A percentile compares a stretch with the other conserved stretches of the same genome.
phyloP scores from a whole-genome alignment of 2,113 vertebrate species.

The Forbesichthys agassizii region DNA sequence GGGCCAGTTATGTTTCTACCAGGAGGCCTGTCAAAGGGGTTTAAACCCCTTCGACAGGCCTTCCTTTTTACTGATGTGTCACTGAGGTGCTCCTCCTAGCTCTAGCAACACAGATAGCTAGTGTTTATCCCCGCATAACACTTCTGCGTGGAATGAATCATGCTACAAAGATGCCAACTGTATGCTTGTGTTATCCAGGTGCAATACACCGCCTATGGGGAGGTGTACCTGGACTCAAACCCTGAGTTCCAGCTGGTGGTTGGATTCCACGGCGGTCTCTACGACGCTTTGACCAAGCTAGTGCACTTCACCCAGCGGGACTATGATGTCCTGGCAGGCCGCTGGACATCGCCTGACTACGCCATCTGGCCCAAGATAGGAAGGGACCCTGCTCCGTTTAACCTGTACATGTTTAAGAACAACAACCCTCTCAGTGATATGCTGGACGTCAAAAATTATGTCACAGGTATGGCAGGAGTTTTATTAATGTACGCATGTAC shows the following conservation, averaged over 20 bases:
- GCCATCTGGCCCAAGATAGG: slow-evolving; percentile 95
- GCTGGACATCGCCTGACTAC: slow-evolving; percentile 97
- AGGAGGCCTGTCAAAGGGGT: too few relatives aligned
- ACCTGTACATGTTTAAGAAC: slow-evolving; percentile 98
- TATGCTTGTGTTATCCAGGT: slow-evolving; percentile 61
- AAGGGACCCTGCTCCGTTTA: slow-evolving; percentile 92
- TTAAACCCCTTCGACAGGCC: too few relatives aligned
- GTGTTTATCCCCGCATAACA: not conserved
- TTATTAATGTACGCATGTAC: not conserved
- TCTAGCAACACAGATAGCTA: not conserved
- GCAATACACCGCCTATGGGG: slow-evolving; percentile 96
- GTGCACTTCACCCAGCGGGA: slow-evolving; percentile 98
- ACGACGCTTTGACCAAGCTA: slow-evolving; percentile 93
- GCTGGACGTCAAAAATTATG: slow-evolving; percentile 95
- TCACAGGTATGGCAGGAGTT: slow-evolving; percentile 83
- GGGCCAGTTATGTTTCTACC: too few relatives aligned
- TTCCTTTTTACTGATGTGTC: not conserved
- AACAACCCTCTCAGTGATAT: slow-evolving; percentile 98
- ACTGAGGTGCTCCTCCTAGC: not conserved
- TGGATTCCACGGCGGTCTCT: slow-evolving; percentile 97
- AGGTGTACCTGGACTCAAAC: slow-evolving; percentile 96
- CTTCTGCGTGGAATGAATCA: too few relatives aligned
- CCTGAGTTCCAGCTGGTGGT: slow-evolving; percentile 96
- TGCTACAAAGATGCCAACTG: not conserved
- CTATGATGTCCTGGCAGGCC: slow-evolving; percentile 94